phyloP scores from a whole-genome alignment of 30 jellyfish, hydroid and myxozoan species.

The Nemopilema nomurai region DNA sequence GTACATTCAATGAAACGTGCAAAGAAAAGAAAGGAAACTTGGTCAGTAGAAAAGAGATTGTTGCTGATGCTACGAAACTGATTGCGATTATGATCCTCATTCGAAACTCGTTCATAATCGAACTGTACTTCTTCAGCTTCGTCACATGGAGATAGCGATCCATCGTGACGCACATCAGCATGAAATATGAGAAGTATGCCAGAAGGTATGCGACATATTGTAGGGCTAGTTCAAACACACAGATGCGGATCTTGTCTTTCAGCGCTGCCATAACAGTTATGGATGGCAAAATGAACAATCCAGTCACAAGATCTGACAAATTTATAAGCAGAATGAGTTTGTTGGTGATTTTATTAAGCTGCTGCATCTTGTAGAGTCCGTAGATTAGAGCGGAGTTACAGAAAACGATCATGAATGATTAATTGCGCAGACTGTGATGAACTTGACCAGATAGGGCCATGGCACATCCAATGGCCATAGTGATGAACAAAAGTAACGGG shows the following conservation, averaged over 20 bases:
- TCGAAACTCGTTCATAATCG: slow-evolving; percentile 35
- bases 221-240: slow-evolving; percentile 21
- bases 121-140: slow-evolving; percentile 38
- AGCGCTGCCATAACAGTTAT: no score
- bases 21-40: no score
- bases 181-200: slow-evolving; percentile 36
- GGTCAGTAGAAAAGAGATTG: not conserved
- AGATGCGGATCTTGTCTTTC: slow-evolving; percentile 9
- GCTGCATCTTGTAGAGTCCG: slow-evolving; percentile 44
- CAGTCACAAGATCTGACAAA: no score
- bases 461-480: no score
- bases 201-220: slow-evolving; percentile 5
- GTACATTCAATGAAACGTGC: no score
- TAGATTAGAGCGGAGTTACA: slow-evolving; percentile 28
- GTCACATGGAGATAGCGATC: slow-evolving; percentile 40
- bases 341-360: slow-evolving; percentile 50
- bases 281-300: no score
- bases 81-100: slow-evolving; percentile 22
- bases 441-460: no score
- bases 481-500: no score
- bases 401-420: no score
- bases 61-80: slow-evolving; percentile 21
- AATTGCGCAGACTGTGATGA: no score
- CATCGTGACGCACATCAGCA: slow-evolving; percentile 16
- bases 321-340: slow-evolving; percentile 22